Evolutionary conservation across 2,113 vertebrate genomes (phyloP).

Genomic region (Glaucidium brasilianum): DNA sequence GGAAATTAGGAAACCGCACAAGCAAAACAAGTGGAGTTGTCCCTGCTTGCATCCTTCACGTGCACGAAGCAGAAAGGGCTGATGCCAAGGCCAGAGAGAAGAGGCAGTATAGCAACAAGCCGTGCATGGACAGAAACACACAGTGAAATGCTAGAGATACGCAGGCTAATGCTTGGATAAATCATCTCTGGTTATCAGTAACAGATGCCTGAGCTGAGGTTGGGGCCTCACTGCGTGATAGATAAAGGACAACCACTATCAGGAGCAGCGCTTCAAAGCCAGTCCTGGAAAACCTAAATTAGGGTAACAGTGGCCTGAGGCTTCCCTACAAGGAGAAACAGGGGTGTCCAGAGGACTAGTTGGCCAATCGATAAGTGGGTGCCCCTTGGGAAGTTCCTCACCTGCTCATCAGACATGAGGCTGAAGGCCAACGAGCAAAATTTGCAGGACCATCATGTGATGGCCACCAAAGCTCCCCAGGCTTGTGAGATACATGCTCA

Average conservation of each 20-base stretch:
- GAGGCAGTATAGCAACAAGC: neutral
- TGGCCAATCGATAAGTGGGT: neutral
- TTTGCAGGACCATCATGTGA: neutral
- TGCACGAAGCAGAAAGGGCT: neutral
- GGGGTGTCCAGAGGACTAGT: neutral
- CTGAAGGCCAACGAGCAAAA: neutral
- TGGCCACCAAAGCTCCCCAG: neutral
- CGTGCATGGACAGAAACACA: neutral
- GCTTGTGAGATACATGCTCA: neutral
- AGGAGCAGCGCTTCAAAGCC: neutral
- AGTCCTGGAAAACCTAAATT: neutral
- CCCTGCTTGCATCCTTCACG: neutral
- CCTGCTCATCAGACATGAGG: neutral
- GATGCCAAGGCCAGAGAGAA: neutral
- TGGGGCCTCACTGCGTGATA: neutral
- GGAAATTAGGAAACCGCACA: neutral
- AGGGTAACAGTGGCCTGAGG: neutral
- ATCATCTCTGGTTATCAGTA: conserved; percentile 25
- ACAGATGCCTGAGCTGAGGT: neutral
- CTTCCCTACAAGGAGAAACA: neutral
- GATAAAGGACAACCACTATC: neutral
- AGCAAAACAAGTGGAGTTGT: neutral
- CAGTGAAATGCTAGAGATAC: neutral
- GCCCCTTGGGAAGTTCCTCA: neutral
- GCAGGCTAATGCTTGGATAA: neutral